These are phyloP conservation scores for Mechanitis messenoides DNA, from an alignment of 2,888 invertebrate genomes.

Conservation along the genomic window DNA sequence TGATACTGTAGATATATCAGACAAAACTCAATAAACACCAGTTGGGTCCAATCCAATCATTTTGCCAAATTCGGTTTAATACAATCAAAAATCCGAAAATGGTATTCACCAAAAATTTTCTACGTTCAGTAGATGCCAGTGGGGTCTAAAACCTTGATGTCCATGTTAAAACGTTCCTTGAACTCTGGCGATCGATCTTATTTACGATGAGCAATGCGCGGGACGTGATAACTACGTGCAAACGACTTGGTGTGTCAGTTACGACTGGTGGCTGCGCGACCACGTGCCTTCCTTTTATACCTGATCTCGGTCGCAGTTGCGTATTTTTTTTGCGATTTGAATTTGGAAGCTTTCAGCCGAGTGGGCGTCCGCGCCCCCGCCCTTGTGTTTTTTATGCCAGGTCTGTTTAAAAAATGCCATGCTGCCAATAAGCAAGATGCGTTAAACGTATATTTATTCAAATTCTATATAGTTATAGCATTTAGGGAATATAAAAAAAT, in stretches of 20 bases:
- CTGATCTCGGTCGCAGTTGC: slow-evolving; percentile 59
- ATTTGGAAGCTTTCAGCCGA: slow-evolving; percentile 75
- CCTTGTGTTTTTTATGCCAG: slow-evolving; percentile 47
- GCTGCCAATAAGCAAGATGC: slow-evolving; percentile 29
- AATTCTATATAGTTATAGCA: too few relatives aligned
- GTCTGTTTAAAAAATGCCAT: slow-evolving; percentile 50
- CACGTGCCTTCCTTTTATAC: slow-evolving; percentile 71
- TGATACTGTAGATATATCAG: slow-evolving; percentile 14
- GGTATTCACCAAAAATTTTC: slow-evolving; percentile 32
- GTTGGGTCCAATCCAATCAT: slow-evolving; percentile 30
- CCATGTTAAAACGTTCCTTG: slow-evolving; percentile 54
- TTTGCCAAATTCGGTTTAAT: slow-evolving; percentile 19
- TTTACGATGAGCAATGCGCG: slow-evolving; percentile 56
- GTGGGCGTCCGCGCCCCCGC: slow-evolving; percentile 65
- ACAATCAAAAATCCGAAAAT: slow-evolving; percentile 17
- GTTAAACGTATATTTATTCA: background rate
- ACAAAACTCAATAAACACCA: slow-evolving; percentile 28
- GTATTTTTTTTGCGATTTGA: slow-evolving; percentile 72
- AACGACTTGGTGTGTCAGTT: slow-evolving; percentile 46
- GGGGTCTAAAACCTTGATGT: slow-evolving; percentile 68
- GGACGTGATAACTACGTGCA: slow-evolving; percentile 55
- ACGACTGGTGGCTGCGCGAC: slow-evolving; percentile 57
- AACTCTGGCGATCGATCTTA: slow-evolving; percentile 66
- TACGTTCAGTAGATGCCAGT: slow-evolving; percentile 63
- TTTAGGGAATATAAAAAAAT: too few relatives aligned